Base-by-base conservation (phyloP, 2,113 vertebrate genomes). In the Tachuris rubrigastra region DNA sequence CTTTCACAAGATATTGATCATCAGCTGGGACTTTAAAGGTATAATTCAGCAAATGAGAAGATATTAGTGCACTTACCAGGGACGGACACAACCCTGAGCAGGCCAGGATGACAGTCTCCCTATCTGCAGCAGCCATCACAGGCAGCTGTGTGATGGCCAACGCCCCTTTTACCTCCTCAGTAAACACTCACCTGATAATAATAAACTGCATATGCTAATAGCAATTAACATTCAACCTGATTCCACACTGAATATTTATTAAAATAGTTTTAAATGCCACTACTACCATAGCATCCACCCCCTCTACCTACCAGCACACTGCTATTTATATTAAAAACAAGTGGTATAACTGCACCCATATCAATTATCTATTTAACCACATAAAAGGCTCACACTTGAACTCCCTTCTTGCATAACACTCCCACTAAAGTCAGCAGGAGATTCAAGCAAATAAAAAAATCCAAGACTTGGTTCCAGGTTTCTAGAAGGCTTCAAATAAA, bases 301-400 rank as follows among this genome's bases (percentile, higher is more conserved):
- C 49, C 77, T 30, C 75, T 73, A 49, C 59, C 55, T 73, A 77
- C 23, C 67, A 35, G 75, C n/a, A 67, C 10, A 3, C 37, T 66
- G 44, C 77, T 78, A 93, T 94, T 97, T 90, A 50, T 87, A 93
- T 94, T 93, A 93, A 93, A 96, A 96, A 58, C 71, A 91, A 95
- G 83, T 2, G 62, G 85, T 60, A 89, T 15, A 97, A 94, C 95
- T 25, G 5, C 93, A 92, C 83, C 85, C 47, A 2, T 92, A 95
- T 84, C 85, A 88, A 95, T 95, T 93, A 93, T 73, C 91, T 93
- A 30, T 87, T 87, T 80, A 90, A 91, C 95, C 96, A 96, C 96
- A 92, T 81, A 74, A 96, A 96, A 93, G 82, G 55, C 47, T 77
- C 23, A 24, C 44, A 24, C 30, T 85, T 75, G 24, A 94, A 75